Evolutionary conservation across 2,113 vertebrate species (phyloP), one percentile per base, ranked within the genome.

Genomic region (Brachypteracias leptosomus): DNA sequence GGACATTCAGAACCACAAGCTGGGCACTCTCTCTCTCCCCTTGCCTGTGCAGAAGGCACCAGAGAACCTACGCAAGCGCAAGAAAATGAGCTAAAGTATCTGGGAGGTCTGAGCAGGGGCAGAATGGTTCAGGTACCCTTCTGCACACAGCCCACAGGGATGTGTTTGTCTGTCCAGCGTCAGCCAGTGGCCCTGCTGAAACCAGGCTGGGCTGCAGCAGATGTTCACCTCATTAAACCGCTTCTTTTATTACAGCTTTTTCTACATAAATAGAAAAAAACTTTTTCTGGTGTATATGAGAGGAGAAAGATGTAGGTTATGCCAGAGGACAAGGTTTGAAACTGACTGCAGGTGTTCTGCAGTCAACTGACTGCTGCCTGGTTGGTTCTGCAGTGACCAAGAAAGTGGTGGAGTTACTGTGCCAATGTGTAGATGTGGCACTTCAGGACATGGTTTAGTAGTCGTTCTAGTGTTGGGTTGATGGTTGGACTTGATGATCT

Each of bases 11-110:
- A 97, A 97, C 6, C 98, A 99, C 97, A 98, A 83, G 62, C 62
- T 98, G 46, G 99, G 98, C 25, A 97, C 97, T 3, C 97, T 99
- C 7, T 94, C 97, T 31, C 93, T 99, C 14, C 99, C 99, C 4
- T 91, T 99, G 86, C 98, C 98, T 25, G 77, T 77, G 18, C 98
- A 98, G 54, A 98, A 98, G 26, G 80, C 83, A 18, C 52, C 94
- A 0, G 25, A 10, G 3, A 96, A 88, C 42, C 94, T 85, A 47
- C 81, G 80, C 38, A 99, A 99, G 93, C 98, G 98, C 89, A 99
- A 75, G 97, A 99, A 97, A 91, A 98, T 98, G 77, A 96, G 7
- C 8, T 98, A 70, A 96, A 70, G 11, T 5, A 8, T 6, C 17
- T 26, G 4, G 17, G 42, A 36, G 21, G 2, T 8, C 8, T 4